phyloP scores from a whole-genome alignment of 2,113 vertebrate species.

The Okapia johnstoni region DNA sequence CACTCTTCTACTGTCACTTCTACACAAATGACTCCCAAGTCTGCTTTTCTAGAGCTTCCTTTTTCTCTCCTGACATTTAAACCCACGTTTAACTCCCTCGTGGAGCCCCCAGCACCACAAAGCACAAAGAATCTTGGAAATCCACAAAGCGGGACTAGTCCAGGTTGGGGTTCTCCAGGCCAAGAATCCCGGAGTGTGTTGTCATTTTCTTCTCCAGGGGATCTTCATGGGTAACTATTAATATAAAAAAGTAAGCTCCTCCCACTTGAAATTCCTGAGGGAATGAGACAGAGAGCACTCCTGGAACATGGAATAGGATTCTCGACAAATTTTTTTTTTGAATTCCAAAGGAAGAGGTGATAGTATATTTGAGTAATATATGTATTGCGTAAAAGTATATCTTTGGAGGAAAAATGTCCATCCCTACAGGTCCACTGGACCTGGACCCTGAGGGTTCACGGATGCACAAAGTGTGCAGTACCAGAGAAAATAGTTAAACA shows the following conservation, averaged over 20 bases:
- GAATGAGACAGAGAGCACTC: background rate
- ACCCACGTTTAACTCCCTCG: background rate
- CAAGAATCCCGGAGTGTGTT: background rate
- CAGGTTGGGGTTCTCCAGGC: background rate
- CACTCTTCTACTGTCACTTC: background rate
- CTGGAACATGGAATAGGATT: background rate
- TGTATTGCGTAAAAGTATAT: background rate
- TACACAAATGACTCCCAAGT: background rate
- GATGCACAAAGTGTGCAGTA: background rate
- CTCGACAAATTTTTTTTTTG: background rate
- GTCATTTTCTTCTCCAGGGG: background rate
- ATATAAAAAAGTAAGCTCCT: background rate
- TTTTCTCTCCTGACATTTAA: background rate
- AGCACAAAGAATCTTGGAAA: background rate
- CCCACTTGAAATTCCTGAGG: background rate
- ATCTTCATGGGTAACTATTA: background rate
- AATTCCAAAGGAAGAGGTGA: background rate
- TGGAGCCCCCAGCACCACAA: too few species aligned
- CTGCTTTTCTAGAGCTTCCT: background rate
- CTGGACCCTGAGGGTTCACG: background rate
- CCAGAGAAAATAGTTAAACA: background rate
- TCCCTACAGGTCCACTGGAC: background rate
- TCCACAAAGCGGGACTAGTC: rapidly evolving
- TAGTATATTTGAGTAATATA: background rate
- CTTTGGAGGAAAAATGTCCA: background rate